Evolutionary conservation across 2,797 vertebrate genomes (phyloP).

Genomic region (Danionella dracula): DNA sequence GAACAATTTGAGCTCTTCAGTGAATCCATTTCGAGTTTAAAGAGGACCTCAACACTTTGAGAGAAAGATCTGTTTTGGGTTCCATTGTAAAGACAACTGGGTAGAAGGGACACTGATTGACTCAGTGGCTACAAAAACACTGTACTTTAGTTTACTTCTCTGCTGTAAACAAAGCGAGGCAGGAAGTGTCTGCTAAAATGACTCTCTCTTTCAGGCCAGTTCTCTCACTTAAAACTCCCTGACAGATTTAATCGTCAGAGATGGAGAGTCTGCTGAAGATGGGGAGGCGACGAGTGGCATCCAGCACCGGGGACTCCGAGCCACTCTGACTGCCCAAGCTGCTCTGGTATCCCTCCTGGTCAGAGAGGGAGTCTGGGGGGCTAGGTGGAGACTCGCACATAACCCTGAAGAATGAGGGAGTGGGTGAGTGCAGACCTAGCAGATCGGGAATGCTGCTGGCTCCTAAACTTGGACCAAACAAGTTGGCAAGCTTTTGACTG

Average conservation of each 20-base stretch:
- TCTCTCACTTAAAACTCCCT: conserved; percentile 4
- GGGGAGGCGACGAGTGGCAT: conserved; percentile 81
- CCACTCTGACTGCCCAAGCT: conserved; percentile 81
- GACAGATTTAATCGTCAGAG: conserved; percentile 71
- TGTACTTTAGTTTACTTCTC: conserved; percentile 34
- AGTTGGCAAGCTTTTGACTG: conserved; percentile 77
- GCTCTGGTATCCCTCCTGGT: conserved; percentile 85
- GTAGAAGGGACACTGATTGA: conserved; percentile 23
- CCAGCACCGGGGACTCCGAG: conserved; percentile 81
- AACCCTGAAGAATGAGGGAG: conserved; percentile 70
- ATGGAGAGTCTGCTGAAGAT: conserved; percentile 90
- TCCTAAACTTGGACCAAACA: conserved; percentile 72
- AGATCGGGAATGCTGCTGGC: conserved; percentile 52
- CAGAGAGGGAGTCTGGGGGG: conserved; percentile 80
- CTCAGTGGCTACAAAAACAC: conserved; percentile 42
- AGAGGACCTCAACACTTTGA: neutral
- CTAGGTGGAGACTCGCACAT: conserved; percentile 77
- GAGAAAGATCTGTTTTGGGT: neutral
- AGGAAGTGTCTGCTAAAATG: neutral
- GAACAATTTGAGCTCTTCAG: neutral
- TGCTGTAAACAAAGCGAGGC: conserved; percentile 48
- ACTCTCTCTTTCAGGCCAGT: neutral
- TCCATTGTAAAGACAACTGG: neutral
- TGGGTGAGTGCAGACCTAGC: conserved; percentile 50
- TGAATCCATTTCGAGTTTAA: too few relatives aligned